Conservation (phyloP, 30 jellyfish, hydroid and myxozoan genomes). For the Hydractinia echinata region DNA sequence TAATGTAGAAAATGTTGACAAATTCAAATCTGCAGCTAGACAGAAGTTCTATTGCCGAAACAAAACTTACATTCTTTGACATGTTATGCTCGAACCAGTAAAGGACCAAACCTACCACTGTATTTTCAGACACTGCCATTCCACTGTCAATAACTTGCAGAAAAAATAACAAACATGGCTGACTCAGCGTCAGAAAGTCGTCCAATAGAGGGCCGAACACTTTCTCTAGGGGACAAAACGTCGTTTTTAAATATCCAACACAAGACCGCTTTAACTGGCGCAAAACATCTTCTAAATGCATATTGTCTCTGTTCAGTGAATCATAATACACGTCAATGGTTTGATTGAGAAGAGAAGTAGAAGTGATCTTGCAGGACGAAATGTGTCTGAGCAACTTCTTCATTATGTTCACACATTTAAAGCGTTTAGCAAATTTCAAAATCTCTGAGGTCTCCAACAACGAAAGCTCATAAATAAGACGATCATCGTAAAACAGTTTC, state of each 20-base stretch:
- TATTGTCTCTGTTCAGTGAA: background rate
- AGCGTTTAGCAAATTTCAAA: conserved; percentile 25
- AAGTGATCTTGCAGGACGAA: conserved; percentile 13
- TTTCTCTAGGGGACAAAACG: conserved; percentile 34
- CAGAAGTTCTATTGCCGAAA: conserved; percentile 15
- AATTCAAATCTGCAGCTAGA: conserved; percentile 15
- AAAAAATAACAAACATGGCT: conserved; percentile 3
- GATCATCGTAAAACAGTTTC: conserved; percentile 26
- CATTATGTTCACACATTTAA: conserved; percentile 2
- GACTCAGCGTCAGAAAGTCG: conserved; percentile 14
- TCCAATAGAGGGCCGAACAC: conserved; percentile 21
- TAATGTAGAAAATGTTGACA: conserved; percentile 5
- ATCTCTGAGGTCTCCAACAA: conserved; percentile 1
- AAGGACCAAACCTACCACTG: conserved; percentile 23
- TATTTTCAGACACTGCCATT: conserved; percentile 33
- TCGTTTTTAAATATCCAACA: conserved; percentile 3
- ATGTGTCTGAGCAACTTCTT: conserved; percentile 21
- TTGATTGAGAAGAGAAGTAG: conserved; percentile 15
- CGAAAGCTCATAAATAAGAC: conserved; percentile 4
- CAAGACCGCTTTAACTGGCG: conserved; percentile 11
- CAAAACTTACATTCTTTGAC: background rate
- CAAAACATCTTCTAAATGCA: background rate
- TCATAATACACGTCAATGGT: conserved; percentile 22
- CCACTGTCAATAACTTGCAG: conserved; percentile 19
- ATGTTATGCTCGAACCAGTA: conserved; percentile 19